These are phyloP conservation scores for Enteromius paludinosus DNA, from an alignment of 2,797 vertebrate species.

Conservation along the genomic window DNA sequence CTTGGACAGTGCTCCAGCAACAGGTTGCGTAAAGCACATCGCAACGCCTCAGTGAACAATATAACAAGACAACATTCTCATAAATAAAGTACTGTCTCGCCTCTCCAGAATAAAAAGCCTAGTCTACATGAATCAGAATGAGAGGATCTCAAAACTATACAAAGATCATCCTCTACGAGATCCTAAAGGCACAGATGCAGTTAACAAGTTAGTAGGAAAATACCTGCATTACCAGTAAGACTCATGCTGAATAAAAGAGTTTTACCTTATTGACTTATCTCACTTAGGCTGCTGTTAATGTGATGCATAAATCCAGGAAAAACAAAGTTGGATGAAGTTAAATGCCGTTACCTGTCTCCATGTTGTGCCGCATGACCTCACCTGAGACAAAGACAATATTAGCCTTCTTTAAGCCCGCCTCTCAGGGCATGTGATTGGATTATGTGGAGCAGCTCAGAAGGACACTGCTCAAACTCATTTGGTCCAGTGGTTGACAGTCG, in stretches of 20 bases:
- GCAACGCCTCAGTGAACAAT: background rate
- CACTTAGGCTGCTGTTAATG: background rate
- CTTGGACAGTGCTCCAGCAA: slow-evolving; percentile 70
- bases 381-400: slow-evolving; percentile 56
- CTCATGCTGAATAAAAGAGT: background rate
- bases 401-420: slow-evolving; percentile 58
- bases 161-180: background rate
- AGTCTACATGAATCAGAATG: background rate
- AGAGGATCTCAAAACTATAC: background rate
- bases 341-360: slow-evolving; percentile 71
- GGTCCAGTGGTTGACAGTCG: slow-evolving; percentile 66
- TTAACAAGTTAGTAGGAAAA: background rate
- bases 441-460: slow-evolving; percentile 56
- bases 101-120: background rate
- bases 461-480: slow-evolving; percentile 64
- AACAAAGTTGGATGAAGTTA: slow-evolving; percentile 38
- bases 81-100: background rate
- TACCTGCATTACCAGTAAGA: background rate
- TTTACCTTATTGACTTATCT: background rate
- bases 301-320: slow-evolving; percentile 25
- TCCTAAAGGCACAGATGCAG: background rate
- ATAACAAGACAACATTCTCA: background rate
- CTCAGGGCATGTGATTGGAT: slow-evolving; percentile 64
- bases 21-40: slow-evolving; percentile 16
- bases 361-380: slow-evolving; percentile 65